A percentile compares a stretch with the other conserved stretches of the same genome.
phyloP scores from a whole-genome alignment of 1,140 invertebrate species.

The Mesaphorura yosii region DNA sequence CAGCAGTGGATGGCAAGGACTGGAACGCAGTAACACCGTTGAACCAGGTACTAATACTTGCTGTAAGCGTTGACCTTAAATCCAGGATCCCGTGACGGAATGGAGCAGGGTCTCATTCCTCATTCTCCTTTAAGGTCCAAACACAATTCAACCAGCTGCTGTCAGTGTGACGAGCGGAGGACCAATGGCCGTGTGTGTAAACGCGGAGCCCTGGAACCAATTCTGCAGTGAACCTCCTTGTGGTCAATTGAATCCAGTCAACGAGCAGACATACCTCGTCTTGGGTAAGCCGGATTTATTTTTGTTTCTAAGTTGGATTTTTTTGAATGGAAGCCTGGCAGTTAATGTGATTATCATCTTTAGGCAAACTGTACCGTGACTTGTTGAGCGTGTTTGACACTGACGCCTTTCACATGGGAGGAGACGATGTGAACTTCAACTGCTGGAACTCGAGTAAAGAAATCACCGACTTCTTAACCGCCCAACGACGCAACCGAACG shows the following conservation, averaged over 20 bases:
- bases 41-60: constrained; percentile 30
- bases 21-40: constrained; percentile 30
- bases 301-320: not conserved
- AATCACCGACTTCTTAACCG: constrained; percentile 33
- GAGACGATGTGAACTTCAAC: constrained; percentile 37
- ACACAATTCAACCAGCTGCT: constrained; percentile 30
- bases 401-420: constrained; percentile 36
- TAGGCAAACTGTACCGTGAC: constrained; percentile 31
- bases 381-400: constrained; percentile 30
- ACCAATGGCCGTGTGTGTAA: constrained; percentile 35
- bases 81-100: not conserved
- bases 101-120: not conserved
- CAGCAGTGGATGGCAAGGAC: constrained; percentile 36
- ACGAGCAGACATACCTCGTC: constrained; percentile 34
- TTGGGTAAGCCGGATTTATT: constrained; percentile 23
- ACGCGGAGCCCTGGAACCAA: constrained; percentile 35
- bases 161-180: constrained; percentile 30
- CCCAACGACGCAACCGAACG: constrained; percentile 30
- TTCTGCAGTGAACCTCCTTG: constrained; percentile 34
- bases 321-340: not conserved
- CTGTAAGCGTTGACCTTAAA: not conserved
- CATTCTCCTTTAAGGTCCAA: constrained; percentile 17
- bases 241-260: constrained; percentile 31
- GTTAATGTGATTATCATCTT: not conserved
- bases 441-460: constrained; percentile 36